phyloP scores from a whole-genome alignment of 2,113 vertebrate species.

The Pollimyrus isidori region DNA sequence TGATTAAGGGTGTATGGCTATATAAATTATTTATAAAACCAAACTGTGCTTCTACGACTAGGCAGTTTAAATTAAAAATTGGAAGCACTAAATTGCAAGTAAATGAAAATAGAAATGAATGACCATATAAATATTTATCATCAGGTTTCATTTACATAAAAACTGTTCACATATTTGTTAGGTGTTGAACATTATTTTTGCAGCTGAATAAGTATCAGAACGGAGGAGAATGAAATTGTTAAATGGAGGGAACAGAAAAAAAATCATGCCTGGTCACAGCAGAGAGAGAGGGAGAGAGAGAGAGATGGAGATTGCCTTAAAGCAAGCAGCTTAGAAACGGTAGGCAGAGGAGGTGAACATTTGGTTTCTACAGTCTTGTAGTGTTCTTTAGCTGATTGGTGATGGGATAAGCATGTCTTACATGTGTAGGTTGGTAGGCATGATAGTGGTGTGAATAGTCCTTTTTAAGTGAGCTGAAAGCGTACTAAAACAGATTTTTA shows the following conservation, averaged over 20 bases:
- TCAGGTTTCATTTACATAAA: background rate
- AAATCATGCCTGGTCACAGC: background rate
- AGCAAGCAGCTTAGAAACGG: background rate
- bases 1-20: background rate
- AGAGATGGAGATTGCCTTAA: background rate
- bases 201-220: background rate
- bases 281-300: background rate
- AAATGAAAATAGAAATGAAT: background rate
- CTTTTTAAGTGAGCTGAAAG: conserved; percentile 22
- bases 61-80: background rate
- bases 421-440: conserved; percentile 1
- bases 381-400: background rate
- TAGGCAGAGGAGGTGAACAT: background rate
- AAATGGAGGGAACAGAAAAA: background rate
- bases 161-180: background rate
- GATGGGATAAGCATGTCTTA: background rate
- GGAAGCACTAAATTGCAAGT: background rate
- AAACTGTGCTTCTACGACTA: background rate
- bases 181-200: background rate
- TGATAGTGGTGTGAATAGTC: conserved; percentile 36
- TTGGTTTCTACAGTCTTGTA: background rate
- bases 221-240: background rate
- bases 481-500: conserved; percentile 35
- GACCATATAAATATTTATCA: background rate
- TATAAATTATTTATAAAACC: background rate